A percentile compares a stretch with the other conserved stretches of the same genome.
Evolutionary conservation across 2,797 vertebrate genomes (phyloP).

Genomic region (Apogon talboti): DNA sequence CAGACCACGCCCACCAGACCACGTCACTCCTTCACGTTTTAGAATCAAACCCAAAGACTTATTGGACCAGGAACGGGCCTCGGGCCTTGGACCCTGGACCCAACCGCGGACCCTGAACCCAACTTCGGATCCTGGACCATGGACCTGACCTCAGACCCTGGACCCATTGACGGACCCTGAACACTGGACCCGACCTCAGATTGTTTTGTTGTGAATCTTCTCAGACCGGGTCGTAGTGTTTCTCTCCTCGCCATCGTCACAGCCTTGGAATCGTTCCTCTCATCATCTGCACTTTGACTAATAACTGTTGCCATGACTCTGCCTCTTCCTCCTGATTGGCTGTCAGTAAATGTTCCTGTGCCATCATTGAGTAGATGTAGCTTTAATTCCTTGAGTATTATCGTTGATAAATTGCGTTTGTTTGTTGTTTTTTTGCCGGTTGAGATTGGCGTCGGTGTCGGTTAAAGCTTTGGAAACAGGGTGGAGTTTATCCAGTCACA

Average conservation of each 20-base stretch:
- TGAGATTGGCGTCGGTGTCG: slow-evolving; percentile 65
- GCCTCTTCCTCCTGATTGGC: slow-evolving; percentile 7
- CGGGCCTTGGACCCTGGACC: too few relatives aligned
- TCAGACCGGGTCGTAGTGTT: too few relatives aligned
- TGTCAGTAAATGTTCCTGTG: slow-evolving; percentile 52
- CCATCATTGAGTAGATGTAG: slow-evolving; percentile 29
- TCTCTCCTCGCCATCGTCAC: too few relatives aligned
- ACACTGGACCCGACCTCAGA: too few relatives aligned
- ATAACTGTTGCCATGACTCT: slow-evolving; percentile 46
- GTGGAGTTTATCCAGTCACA: slow-evolving; percentile 46
- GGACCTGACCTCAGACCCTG: too few relatives aligned
- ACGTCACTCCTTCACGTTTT: not conserved
- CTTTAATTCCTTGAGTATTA: not conserved
- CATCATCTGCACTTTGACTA: slow-evolving; percentile 45
- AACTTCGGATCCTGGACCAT: too few relatives aligned
- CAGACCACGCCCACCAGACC: slow-evolving; percentile 9
- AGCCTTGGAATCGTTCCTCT: too few relatives aligned
- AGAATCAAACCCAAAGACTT: slow-evolving; percentile 54
- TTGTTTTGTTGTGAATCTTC: too few relatives aligned
- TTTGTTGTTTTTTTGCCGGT: slow-evolving; percentile 58
- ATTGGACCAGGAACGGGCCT: not conserved
- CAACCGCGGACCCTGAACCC: too few relatives aligned
- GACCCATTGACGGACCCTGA: too few relatives aligned
- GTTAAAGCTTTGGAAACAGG: slow-evolving; percentile 61
- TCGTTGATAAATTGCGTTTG: slow-evolving; percentile 5